Evolutionary conservation across 2,113 vertebrate species (phyloP), one percentile per base, ranked within the genome.

Genomic region (Pica pica): DNA sequence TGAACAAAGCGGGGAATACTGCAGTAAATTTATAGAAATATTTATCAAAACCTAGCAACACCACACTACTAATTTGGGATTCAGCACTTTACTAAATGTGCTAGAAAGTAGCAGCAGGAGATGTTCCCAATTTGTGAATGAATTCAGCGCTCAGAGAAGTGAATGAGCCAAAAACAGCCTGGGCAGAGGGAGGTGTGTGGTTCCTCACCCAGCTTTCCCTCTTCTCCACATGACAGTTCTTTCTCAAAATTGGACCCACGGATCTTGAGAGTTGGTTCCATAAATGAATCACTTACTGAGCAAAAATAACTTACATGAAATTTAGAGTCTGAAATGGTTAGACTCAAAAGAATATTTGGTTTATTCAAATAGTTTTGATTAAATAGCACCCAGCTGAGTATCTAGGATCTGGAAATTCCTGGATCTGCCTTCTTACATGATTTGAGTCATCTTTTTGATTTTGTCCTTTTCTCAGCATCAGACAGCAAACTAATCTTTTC

Each of bases 91-190:
- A 80, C 57, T 61, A 94, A 86, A 91, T 92, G 73, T 90, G 67
- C 42, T 78, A 92, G 79, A 94, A 93, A 90, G 64, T 60, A 95
- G 63, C 92, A 93, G 68, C 64, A 75, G 83, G 88, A 90, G 27
- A 64, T 53, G 44, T 88, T 92, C 64, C 52, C 24, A 86, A 63
- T 92, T 94, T 96, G 68, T 97, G 94, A 97, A 96, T 92, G 59
- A 95, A 86, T 92, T 88, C 64, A 74, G 71, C 35, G 60, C 82
- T 93, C 63, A 83, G 39, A 37, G 44, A 95, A 83, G 60, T 68
- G 90, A 92, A 88, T 88, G 75, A 90, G 56, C 30, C 90, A 93
- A 52, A 56, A 95, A 88, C 57, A 95, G 88, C 37, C 79, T 22
- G 70, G 56, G 37, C 37, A 94, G 68, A 90, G 27, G 70, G 55